Conservation (phyloP, 1,140 invertebrate genomes). For the Orussus abietinus region DNA sequence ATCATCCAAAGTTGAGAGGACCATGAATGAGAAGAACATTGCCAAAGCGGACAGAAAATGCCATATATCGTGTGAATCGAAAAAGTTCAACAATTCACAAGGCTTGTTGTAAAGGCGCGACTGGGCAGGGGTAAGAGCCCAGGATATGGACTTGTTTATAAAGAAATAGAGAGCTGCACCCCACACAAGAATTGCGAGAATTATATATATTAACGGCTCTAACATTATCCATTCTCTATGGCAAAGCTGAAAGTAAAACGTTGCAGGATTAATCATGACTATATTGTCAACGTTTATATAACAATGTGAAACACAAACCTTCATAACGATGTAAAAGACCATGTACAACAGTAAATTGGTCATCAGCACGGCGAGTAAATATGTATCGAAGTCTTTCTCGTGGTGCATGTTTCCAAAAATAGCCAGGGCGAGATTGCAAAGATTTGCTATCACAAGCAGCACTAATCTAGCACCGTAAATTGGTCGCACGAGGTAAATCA, state of each 20-base stretch:
- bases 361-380: slow-evolving; percentile 78
- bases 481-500: slow-evolving; percentile 34
- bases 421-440: slow-evolving; percentile 72
- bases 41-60: slow-evolving; percentile 81
- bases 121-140: slow-evolving; percentile 75
- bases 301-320: slow-evolving; percentile 57
- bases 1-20: slow-evolving; percentile 77
- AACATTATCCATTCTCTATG: slow-evolving; percentile 65
- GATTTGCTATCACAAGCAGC: slow-evolving; percentile 64
- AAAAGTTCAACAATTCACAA: slow-evolving; percentile 75
- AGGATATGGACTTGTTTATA: slow-evolving; percentile 72
- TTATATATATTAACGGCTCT: slow-evolving; percentile 63
- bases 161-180: slow-evolving; percentile 71
- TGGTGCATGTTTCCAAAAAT: slow-evolving; percentile 62
- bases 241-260: slow-evolving; percentile 58
- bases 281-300: slow-evolving; percentile 12
- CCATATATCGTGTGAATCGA: slow-evolving; percentile 88
- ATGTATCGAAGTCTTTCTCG: slow-evolving; percentile 76
- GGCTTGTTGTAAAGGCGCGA: slow-evolving; percentile 72
- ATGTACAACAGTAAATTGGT: slow-evolving; percentile 80
- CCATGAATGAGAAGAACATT: slow-evolving; percentile 86
- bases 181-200: slow-evolving; percentile 66
- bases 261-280: slow-evolving; percentile 17
- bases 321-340: slow-evolving; percentile 83
- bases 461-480: slow-evolving; percentile 52